phyloP scores from a whole-genome alignment of 2,888 invertebrate genomes.

The Thelaira solivaga region DNA sequence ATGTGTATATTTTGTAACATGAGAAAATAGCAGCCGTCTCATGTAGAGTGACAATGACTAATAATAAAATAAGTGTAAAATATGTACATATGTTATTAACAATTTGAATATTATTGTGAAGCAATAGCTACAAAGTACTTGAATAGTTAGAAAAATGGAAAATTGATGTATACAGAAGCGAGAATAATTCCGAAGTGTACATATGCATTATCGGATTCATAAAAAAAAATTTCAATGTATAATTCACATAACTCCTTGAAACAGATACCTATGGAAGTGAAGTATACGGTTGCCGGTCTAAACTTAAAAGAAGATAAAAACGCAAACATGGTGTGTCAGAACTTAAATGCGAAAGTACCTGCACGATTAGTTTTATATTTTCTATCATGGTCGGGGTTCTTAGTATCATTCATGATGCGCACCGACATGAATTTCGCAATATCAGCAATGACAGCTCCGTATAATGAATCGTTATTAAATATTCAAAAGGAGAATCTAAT shows the following conservation, averaged over 20 bases:
- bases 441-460: conserved; percentile 81
- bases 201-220: neutral
- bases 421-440: conserved; percentile 85
- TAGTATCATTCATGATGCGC: conserved; percentile 87
- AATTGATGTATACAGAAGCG: conserved; percentile 5
- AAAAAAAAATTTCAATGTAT: conserved; percentile 31
- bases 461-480: conserved; percentile 55
- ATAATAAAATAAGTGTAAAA: too few species aligned
- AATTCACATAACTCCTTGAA: conserved; percentile 54
- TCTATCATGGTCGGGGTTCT: conserved; percentile 84
- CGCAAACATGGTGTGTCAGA: conserved; percentile 20
- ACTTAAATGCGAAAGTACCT: conserved; percentile 78
- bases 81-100: too few species aligned
- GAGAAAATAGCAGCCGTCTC: too few species aligned
- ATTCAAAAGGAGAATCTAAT: neutral
- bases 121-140: conserved; percentile 45
- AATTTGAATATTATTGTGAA: neutral
- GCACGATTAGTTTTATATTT: conserved; percentile 84
- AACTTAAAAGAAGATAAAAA: conserved; percentile 35
- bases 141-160: conserved; percentile 41
- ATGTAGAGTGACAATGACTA: too few species aligned
- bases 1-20: too few species aligned
- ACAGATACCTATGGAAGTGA: conserved; percentile 51
- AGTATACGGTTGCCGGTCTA: conserved; percentile 35
- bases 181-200: neutral